phyloP scores from a whole-genome alignment of 2,797 vertebrate species.

The Natrix natrix region DNA sequence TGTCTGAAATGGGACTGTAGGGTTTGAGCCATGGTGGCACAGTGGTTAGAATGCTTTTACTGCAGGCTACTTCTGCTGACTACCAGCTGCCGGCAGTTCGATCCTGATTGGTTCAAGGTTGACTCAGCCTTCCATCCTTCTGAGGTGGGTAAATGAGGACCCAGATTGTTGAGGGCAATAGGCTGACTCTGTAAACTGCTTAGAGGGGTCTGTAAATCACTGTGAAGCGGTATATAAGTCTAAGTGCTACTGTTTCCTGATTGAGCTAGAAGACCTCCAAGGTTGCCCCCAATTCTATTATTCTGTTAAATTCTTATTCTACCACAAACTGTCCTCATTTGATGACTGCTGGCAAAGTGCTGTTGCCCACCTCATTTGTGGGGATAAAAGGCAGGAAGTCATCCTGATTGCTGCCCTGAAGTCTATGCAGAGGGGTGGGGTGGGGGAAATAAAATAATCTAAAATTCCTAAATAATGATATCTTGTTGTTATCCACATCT shows the following conservation, averaged over 20 bases:
- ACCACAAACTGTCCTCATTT: not conserved
- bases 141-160: no score
- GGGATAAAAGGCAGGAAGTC: not conserved
- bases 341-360: not conserved
- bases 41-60: no score
- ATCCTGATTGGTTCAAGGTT: no score
- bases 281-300: not conserved
- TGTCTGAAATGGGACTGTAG: not conserved
- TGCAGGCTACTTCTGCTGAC: no score
- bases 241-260: not conserved
- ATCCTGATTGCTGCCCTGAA: not conserved
- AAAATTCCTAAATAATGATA: not conserved
- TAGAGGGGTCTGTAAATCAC: no score
- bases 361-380: not conserved
- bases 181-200: no score
- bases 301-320: not conserved
- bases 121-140: no score
- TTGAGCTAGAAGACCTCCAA: not conserved
- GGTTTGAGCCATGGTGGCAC: no score
- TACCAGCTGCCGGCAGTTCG: no score
- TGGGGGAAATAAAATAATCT: not conserved
- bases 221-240: no score
- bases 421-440: no score
- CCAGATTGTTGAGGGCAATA: no score
- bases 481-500: not conserved